Conservation (phyloP, 2,113 vertebrate species). For the Chaetops frenatus region DNA sequence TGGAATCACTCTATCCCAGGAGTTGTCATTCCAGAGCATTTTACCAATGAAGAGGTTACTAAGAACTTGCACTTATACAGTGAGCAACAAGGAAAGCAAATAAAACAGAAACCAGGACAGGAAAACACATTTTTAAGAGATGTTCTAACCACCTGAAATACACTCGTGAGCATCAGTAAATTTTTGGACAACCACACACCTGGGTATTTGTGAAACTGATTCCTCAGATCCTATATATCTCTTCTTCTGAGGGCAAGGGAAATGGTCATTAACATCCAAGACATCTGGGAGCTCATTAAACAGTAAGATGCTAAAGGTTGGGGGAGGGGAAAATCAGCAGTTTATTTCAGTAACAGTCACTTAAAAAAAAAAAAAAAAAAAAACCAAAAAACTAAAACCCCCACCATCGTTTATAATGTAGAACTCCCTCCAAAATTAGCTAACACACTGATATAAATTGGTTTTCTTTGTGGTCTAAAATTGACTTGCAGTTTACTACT, state of each 20-base stretch:
- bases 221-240: neutral
- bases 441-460: conserved; percentile 75
- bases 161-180: neutral
- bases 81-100: neutral
- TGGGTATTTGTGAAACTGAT: neutral
- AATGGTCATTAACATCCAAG: neutral
- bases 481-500: conserved; percentile 81
- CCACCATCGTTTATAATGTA: conserved; percentile 50
- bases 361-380: neutral
- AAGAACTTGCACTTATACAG: neutral
- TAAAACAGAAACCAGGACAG: neutral
- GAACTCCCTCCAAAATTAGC: conserved; percentile 78
- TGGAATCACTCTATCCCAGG: neutral
- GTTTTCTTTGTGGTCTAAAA: conserved; percentile 83
- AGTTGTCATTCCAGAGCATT: neutral
- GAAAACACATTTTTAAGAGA: neutral
- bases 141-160: neutral
- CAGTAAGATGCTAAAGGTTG: neutral
- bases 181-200: neutral
- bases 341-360: conserved; percentile 54
- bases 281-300: conserved; percentile 44
- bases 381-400: neutral
- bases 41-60: neutral
- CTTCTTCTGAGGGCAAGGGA: neutral
- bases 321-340: neutral